Evolutionary conservation across 2,113 vertebrate genomes (phyloP).

Genomic region (Trematocara marginatum): DNA sequence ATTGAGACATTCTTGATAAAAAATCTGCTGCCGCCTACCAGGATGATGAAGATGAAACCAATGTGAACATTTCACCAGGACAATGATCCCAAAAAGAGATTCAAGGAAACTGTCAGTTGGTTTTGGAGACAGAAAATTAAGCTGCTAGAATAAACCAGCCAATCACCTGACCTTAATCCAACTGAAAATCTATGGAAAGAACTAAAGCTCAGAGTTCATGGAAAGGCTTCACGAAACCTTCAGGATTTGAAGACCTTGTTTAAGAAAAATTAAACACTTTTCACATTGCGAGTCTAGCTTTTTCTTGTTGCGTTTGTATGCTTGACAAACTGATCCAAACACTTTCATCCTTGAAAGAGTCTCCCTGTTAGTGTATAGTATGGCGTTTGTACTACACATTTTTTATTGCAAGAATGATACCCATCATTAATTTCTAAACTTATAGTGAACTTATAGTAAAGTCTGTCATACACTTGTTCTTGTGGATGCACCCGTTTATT

Average conservation of each 20-base stretch:
- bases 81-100: not conserved
- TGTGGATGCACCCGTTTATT: not conserved
- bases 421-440: not conserved
- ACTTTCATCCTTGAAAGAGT: not conserved
- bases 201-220: not conserved
- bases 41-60: not conserved
- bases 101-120: not conserved
- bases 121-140: not conserved
- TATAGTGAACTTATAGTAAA: not conserved
- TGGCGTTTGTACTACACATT: not conserved
- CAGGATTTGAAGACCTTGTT: not conserved
- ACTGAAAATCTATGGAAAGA: not conserved
- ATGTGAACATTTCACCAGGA: not conserved
- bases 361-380: not conserved
- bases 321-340: not conserved
- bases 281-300: not conserved
- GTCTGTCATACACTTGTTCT: not conserved
- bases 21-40: not conserved
- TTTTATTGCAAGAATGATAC: not conserved
- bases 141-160: not conserved
- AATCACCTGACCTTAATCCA: not conserved
- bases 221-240: not conserved
- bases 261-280: not conserved
- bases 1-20: not conserved
- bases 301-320: not conserved